These are phyloP conservation scores for Aulostomus chinensis DNA, from an alignment of 2,797 vertebrate species.

Conservation along the genomic window DNA sequence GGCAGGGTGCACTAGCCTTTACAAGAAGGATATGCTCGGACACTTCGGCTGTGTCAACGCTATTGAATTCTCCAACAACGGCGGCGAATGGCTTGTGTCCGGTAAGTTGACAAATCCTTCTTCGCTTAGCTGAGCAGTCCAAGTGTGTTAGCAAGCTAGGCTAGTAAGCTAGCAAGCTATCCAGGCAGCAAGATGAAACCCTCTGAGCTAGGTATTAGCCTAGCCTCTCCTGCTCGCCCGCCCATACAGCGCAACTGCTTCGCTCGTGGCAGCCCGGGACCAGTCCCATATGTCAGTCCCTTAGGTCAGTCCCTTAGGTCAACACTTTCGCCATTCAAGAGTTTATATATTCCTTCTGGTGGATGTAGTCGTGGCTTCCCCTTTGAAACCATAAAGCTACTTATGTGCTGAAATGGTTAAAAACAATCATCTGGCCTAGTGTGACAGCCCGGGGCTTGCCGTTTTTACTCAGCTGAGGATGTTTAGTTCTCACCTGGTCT, in stretches of 20 bases:
- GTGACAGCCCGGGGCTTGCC: slow-evolving; percentile 24
- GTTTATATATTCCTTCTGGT: background rate
- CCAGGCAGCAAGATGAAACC: background rate
- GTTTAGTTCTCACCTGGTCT: slow-evolving; percentile 24
- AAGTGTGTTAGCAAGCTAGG: slow-evolving; percentile 55
- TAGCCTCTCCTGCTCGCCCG: slow-evolving; percentile 45
- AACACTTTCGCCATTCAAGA: background rate
- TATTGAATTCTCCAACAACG: slow-evolving; percentile 99
- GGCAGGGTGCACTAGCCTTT: slow-evolving; percentile 93
- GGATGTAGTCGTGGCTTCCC: slow-evolving; percentile 7
- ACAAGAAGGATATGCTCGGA: slow-evolving; percentile 94
- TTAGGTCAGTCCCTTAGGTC: slow-evolving; percentile 17
- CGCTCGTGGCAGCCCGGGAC: slow-evolving; percentile 10
- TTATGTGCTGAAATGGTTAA: slow-evolving; percentile 33
- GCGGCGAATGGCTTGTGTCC: slow-evolving; percentile 97
- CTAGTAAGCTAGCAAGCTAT: slow-evolving; percentile 2
- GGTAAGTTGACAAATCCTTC: slow-evolving; percentile 81
- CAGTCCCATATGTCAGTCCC: slow-evolving; percentile 21
- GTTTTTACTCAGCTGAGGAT: slow-evolving; percentile 20
- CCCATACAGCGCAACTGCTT: slow-evolving; percentile 2
- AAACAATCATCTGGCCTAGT: slow-evolving; percentile 52
- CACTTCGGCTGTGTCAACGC: slow-evolving; percentile 99
- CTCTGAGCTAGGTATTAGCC: slow-evolving; percentile 41
- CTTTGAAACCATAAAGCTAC: slow-evolving; percentile 9
- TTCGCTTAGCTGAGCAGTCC: slow-evolving; percentile 9